phyloP scores from a whole-genome alignment of 2,888 invertebrate genomes.

The Lasioglossum oenotherae region DNA sequence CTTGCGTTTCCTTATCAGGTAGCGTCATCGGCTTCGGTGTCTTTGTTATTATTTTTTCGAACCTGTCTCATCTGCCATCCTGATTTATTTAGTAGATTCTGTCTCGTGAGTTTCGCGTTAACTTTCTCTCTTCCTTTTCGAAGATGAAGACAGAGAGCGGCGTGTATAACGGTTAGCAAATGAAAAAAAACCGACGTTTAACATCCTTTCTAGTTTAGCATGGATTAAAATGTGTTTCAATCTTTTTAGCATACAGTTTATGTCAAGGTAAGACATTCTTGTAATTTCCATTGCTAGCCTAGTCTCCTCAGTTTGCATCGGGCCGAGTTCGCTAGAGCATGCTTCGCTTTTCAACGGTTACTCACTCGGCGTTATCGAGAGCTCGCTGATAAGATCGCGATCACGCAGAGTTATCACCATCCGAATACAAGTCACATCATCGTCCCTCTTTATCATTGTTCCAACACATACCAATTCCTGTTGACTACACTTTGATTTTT shows the following conservation, averaged over 20 bases:
- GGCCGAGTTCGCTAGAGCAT: conserved; percentile 56
- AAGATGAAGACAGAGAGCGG: neutral
- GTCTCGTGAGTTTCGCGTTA: conserved; percentile 1
- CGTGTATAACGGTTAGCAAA: conserved; percentile 16
- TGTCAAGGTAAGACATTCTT: conserved; percentile 83
- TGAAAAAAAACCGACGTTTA: conserved; percentile 28
- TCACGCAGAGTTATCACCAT: conserved; percentile 3
- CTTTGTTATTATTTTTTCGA: conserved; percentile 29
- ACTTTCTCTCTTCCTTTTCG: neutral
- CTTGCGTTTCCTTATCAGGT: conserved; percentile 20
- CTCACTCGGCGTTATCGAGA: conserved; percentile 6
- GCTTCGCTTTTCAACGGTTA: conserved; percentile 42
- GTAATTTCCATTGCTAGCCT: conserved; percentile 63
- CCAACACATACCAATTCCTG: conserved; percentile 13
- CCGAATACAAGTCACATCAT: conserved; percentile 17
- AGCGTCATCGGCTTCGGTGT: conserved; percentile 13
- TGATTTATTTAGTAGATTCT: conserved; percentile 16
- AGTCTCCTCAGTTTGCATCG: conserved; percentile 18
- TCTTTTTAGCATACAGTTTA: conserved; percentile 84
- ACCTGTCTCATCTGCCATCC: conserved; percentile 25
- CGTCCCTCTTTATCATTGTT: conserved; percentile 21
- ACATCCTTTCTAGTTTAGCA: conserved; percentile 67
- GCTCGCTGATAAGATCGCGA: neutral
- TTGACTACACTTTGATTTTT: neutral
- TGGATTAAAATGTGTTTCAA: conserved; percentile 81